Evolutionary conservation across 2,888 invertebrate species (phyloP).

Genomic region (Galerucella nymphaeae): DNA sequence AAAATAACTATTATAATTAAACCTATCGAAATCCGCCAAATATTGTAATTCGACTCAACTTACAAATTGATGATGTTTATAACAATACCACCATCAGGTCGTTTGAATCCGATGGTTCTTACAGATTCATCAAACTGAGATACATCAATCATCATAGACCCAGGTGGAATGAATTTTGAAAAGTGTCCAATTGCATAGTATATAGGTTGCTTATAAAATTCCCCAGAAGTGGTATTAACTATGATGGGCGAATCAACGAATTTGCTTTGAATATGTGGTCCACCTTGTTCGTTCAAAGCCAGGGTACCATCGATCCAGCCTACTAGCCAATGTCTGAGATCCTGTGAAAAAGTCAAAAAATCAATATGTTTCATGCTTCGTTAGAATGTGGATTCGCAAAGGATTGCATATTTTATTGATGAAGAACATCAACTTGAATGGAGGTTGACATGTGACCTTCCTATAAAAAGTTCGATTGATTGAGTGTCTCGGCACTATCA

Average conservation of each 20-base stretch:
- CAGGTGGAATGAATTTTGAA: slow-evolving; percentile 72
- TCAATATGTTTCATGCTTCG: background rate
- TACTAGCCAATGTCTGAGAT: slow-evolving; percentile 79
- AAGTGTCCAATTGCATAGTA: slow-evolving; percentile 88
- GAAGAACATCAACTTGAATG: too few relatives aligned
- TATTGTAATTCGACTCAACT: slow-evolving; percentile 32
- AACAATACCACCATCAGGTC: slow-evolving; percentile 66
- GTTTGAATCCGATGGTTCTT: slow-evolving; percentile 66
- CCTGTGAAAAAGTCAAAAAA: slow-evolving; percentile 63
- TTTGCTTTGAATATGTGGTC: slow-evolving; percentile 84
- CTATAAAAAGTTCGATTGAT: too few relatives aligned
- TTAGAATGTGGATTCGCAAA: too few relatives aligned
- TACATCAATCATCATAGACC: slow-evolving; percentile 66
- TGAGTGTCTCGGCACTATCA: too few relatives aligned
- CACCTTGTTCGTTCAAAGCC: slow-evolving; percentile 77
- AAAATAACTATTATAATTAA: background rate
- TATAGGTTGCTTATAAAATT: slow-evolving; percentile 91
- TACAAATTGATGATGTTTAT: slow-evolving; percentile 70
- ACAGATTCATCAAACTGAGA: slow-evolving; percentile 59
- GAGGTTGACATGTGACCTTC: too few relatives aligned
- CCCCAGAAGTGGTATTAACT: slow-evolving; percentile 70
- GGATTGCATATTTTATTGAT: too few relatives aligned
- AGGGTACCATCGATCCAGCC: slow-evolving; percentile 96
- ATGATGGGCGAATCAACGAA: slow-evolving; percentile 85
- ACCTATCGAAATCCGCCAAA: too few relatives aligned